Conservation (phyloP, 92 coral and sea anemone genomes). For the Epizoanthus illoricatus region DNA sequence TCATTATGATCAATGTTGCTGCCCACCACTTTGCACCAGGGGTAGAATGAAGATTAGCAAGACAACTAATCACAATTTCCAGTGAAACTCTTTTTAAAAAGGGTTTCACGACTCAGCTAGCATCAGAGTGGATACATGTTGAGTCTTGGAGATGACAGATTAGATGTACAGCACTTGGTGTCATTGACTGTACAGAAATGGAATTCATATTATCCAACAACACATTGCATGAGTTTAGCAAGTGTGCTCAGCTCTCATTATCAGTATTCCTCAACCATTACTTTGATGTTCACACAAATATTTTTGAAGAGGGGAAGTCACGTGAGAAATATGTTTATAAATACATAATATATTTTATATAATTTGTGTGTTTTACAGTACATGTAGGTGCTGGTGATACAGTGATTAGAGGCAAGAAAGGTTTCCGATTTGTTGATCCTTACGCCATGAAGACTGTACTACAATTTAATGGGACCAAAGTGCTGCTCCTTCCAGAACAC, state of each 20-base stretch:
- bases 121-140: too few relatives aligned
- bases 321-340: not conserved
- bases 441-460: slow-evolving; percentile 81
- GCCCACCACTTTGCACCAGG: too few relatives aligned
- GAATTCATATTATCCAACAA: too few relatives aligned
- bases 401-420: slow-evolving; percentile 68
- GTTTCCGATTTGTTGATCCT: slow-evolving; percentile 92
- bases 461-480: slow-evolving; percentile 76
- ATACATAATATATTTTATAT: not conserved
- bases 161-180: too few relatives aligned
- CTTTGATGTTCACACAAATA: not conserved
- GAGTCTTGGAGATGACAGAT: too few relatives aligned
- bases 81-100: too few relatives aligned
- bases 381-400: slow-evolving; percentile 78
- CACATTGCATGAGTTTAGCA: not conserved
- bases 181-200: too few relatives aligned
- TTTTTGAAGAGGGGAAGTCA: not conserved
- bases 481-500: slow-evolving; percentile 72
- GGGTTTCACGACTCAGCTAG: too few relatives aligned
- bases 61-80: too few relatives aligned
- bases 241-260: not conserved
- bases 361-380: slow-evolving; percentile 50
- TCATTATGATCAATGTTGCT: too few relatives aligned
- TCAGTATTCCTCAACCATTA: not conserved
- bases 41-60: too few relatives aligned